These are phyloP conservation scores for Operophtera brumata DNA, from an alignment of 2,888 invertebrate species.

Conservation along the genomic window DNA sequence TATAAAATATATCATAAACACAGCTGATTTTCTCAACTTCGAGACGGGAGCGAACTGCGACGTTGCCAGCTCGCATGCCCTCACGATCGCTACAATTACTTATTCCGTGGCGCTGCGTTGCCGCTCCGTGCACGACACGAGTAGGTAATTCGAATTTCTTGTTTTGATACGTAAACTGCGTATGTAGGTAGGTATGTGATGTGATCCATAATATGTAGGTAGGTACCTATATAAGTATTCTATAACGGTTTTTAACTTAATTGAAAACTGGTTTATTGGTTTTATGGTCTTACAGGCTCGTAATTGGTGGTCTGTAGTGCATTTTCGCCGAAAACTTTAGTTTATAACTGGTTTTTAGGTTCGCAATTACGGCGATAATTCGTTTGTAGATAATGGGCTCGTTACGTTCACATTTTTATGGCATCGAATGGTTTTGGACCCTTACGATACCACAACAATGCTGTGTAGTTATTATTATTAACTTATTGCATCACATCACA, in stretches of 20 bases:
- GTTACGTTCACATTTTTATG: constrained; percentile 6
- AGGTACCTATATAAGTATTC: constrained; percentile 15
- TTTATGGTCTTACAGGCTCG: constrained; percentile 26
- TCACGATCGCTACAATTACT: constrained; percentile 16
- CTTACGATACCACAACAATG: no score
- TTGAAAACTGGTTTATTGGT: constrained; percentile 32
- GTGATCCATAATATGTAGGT: no score
- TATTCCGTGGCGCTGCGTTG: constrained; percentile 40
- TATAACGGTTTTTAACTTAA: constrained; percentile 37
- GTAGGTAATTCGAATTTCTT: constrained; percentile 56
- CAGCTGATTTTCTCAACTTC: constrained; percentile 48
- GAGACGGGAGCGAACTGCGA: constrained; percentile 40
- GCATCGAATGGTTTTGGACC: neutral
- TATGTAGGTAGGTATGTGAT: constrained; percentile 10
- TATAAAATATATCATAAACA: constrained; percentile 30
- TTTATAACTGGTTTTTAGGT: constrained; percentile 13
- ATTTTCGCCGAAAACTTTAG: neutral
- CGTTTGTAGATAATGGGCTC: constrained; percentile 13
- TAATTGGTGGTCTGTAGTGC: constrained; percentile 29
- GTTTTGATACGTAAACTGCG: constrained; percentile 53
- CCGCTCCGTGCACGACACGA: constrained; percentile 45
- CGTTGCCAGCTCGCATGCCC: constrained; percentile 52
- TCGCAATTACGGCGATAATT: constrained; percentile 16
- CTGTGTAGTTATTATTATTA: no score
- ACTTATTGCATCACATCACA: no score